phyloP scores from a whole-genome alignment of 2,113 vertebrate genomes.

The Hystrix brachyura region DNA sequence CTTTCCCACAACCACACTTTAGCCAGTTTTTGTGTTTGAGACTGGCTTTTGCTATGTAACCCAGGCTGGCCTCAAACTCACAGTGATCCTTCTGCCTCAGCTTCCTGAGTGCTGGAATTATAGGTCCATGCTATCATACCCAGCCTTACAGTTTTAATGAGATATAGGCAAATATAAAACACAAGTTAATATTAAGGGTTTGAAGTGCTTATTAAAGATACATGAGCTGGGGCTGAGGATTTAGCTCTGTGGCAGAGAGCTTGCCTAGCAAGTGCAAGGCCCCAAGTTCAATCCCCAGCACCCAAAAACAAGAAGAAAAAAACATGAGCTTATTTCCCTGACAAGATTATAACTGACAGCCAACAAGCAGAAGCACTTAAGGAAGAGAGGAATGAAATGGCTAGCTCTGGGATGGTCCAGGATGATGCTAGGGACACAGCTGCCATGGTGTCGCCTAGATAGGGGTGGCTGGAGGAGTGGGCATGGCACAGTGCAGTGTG shows the following conservation, averaged over 20 bases:
- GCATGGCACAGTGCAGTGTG: neutral
- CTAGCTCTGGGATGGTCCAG: neutral
- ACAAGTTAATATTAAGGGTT: neutral
- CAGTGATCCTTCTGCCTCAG: neutral
- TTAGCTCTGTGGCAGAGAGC: too few species aligned
- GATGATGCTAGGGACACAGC: fast-evolving
- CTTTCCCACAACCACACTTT: neutral
- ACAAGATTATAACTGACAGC: neutral
- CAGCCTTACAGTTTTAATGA: neutral
- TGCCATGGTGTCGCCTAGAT: neutral
- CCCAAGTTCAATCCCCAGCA: too few species aligned
- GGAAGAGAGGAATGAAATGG: neutral
- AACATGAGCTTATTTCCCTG: neutral
- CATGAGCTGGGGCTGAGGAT: neutral
- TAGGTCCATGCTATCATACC: neutral
- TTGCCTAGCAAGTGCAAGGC: too few species aligned
- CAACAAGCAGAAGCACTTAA: neutral
- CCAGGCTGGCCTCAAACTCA: neutral
- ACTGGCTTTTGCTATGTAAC: neutral
- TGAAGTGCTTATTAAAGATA: neutral
- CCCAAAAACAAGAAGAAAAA: neutral
- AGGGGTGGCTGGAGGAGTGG: neutral
- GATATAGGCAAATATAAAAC: neutral
- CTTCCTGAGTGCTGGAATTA: neutral
- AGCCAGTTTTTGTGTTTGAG: neutral